These are phyloP conservation scores for Diaprepes abbreviatus DNA, from an alignment of 2,888 invertebrate genomes.

Conservation along the genomic window DNA sequence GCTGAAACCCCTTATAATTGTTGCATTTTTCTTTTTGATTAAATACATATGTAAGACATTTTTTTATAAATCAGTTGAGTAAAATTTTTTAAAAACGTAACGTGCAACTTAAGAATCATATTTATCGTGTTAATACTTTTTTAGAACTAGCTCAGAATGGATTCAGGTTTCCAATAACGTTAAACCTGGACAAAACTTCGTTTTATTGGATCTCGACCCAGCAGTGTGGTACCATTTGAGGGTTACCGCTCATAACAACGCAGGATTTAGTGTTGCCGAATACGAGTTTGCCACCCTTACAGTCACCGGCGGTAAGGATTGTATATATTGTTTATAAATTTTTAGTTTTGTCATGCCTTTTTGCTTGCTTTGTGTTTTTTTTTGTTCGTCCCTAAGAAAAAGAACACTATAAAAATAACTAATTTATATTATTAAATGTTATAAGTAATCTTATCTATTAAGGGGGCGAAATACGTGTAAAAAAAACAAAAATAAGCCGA, in stretches of 20 bases:
- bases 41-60: too few relatives aligned
- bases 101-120: too few relatives aligned
- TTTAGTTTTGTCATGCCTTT: conserved; percentile 21
- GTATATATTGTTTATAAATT: conserved; percentile 32
- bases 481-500: too few relatives aligned
- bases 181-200: conserved; percentile 91
- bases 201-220: conserved; percentile 91
- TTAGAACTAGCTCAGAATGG: conserved; percentile 88
- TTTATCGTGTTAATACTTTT: too few relatives aligned
- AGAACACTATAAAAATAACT: too few relatives aligned
- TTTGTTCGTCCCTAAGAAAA: conserved; percentile 23
- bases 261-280: conserved; percentile 94
- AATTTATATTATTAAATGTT: too few relatives aligned
- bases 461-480: too few relatives aligned
- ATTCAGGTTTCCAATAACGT: conserved; percentile 95
- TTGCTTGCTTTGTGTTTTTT: conserved; percentile 28
- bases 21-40: too few relatives aligned
- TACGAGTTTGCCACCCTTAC: conserved; percentile 96
- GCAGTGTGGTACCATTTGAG: conserved; percentile 94
- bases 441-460: too few relatives aligned
- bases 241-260: conserved; percentile 95
- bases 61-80: too few relatives aligned
- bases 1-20: too few relatives aligned
- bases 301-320: conserved; percentile 87
- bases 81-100: too few relatives aligned